Evolutionary conservation across 2,797 vertebrate species (phyloP), one percentile per base, ranked within the genome.

Genomic region (Sebastes iracundus): DNA sequence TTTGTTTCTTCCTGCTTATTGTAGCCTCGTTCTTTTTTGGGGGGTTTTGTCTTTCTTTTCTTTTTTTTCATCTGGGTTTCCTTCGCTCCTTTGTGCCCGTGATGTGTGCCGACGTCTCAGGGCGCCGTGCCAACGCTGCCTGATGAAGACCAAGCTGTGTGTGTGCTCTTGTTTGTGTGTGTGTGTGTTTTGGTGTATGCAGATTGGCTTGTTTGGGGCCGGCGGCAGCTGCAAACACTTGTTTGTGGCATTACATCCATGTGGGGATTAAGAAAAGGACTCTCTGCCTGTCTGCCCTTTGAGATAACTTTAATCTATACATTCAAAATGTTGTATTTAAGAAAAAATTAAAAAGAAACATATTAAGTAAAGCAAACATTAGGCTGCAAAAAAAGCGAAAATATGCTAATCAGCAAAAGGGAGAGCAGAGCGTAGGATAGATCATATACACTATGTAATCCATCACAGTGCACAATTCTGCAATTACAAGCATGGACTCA

Each of bases 211-310:
- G 93, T 94, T 95, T 94, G 84, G 73, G 76, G 91, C 91, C 88
- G 81, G 91, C 84, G 87, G 85, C 95, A 95, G 94, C 95, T 95
- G 94, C 90, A 90, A 91, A 94, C 90, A 92, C 83, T 93, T 87
- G 88, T 85, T 91, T 90, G 87, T 91, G 73, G 81, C 81, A 16
- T 88, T 84, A 73, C 42, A 60, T 75, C 83, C 87, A 87, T 88
- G 71, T 88, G 90, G 75, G 86, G 68, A 68, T 70, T 73, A 87
- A 87, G 75, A 73, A 56, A 27, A 70, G 56, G 58, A 80, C 42
- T 30, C 4, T 9, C 52, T 53, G 49, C 56, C 42, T 30, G 3
- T 9, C 52, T 53, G 49, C 56, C 23, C 68, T 69, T n/a, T 56
- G 2, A 53, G 42, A 79, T 52, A 73, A 79, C 46, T 52, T 13